These are phyloP conservation scores for Acromyrmex charruanus DNA, from an alignment of 1,140 invertebrate species.

Conservation along the genomic window DNA sequence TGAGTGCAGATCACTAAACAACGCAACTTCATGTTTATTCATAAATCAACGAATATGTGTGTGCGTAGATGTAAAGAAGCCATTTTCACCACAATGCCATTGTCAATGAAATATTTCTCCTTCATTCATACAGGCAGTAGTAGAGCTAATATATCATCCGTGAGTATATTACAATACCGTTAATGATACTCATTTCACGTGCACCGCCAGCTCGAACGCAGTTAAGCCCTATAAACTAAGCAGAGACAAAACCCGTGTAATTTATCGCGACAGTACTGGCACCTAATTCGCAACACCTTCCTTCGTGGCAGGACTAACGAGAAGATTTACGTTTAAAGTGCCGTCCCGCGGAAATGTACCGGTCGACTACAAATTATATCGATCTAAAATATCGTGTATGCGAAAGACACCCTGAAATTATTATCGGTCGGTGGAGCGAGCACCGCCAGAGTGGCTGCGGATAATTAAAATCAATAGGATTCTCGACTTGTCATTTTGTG, in stretches of 20 bases:
- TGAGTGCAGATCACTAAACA: background rate
- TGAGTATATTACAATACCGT: constrained; percentile 52
- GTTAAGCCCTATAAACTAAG: constrained; percentile 45
- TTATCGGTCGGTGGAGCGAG: background rate
- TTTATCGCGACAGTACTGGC: constrained; percentile 56
- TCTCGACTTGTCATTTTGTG: constrained; percentile 58
- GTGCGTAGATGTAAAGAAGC: background rate
- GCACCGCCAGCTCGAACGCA: constrained; percentile 5
- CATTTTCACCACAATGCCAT: background rate
- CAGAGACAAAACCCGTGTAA: constrained; percentile 53
- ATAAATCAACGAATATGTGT: background rate
- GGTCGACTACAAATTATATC: constrained; percentile 58
- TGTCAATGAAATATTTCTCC: background rate
- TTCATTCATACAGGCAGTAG: background rate
- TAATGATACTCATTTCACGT: constrained; percentile 57
- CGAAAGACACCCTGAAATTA: constrained; percentile 16
- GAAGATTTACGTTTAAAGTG: constrained; percentile 34
- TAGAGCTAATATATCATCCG: constrained; percentile 40
- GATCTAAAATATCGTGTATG: constrained; percentile 37
- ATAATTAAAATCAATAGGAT: constrained; percentile 72
- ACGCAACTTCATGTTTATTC: constrained; percentile 24
- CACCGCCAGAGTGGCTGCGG: background rate
- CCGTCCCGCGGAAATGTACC: constrained; percentile 33
- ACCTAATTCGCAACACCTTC: constrained; percentile 65
- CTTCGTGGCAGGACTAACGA: constrained; percentile 28